These are phyloP conservation scores for Mastomys coucha DNA, from an alignment of 2,113 vertebrate species.

Conservation along the genomic window DNA sequence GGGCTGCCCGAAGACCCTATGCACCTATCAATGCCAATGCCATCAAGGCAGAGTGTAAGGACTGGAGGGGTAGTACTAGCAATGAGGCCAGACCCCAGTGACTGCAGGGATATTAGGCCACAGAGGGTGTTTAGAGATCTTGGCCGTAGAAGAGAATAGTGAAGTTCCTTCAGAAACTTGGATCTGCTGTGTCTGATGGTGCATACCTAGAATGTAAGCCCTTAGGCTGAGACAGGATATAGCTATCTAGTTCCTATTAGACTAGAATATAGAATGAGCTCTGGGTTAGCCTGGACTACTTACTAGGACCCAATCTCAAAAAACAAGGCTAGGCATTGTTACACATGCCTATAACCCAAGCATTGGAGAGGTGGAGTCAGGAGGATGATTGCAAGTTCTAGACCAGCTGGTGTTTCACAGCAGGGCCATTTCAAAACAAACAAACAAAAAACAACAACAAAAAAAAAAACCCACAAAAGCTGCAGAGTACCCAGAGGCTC, in stretches of 20 bases:
- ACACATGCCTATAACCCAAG: neutral
- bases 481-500: neutral
- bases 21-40: constrained; percentile 97
- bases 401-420: neutral
- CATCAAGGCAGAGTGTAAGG: constrained; percentile 96
- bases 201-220: neutral
- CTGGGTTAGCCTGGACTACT: neutral
- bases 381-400: neutral
- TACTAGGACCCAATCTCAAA: neutral
- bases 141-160: neutral
- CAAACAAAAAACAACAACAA: too few relatives aligned
- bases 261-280: neutral
- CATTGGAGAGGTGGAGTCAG: neutral
- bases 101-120: neutral
- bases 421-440: neutral
- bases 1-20: constrained; percentile 94
- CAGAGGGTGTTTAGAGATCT: neutral
- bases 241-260: neutral
- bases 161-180: neutral
- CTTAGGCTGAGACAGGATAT: neutral
- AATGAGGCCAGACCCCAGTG: neutral
- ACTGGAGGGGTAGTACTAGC: neutral
- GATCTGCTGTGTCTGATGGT: neutral
- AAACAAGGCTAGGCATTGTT: neutral
- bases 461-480: too few relatives aligned